Evolutionary conservation across 1,140 invertebrate genomes (phyloP), one percentile per base, ranked within the genome.

Genomic region (Stenopsyche tienmushanensis): DNA sequence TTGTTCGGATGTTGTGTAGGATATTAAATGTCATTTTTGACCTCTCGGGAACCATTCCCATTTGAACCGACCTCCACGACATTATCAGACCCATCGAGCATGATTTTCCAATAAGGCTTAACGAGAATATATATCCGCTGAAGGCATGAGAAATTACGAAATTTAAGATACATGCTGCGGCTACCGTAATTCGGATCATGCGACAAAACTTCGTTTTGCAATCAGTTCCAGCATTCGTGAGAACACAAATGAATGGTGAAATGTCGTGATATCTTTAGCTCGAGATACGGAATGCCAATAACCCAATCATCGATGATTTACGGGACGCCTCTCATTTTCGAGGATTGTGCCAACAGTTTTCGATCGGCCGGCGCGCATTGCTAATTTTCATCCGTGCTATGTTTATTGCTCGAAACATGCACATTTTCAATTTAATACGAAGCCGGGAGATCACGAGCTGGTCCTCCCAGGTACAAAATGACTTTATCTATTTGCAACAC

Each of bases 21-120:
- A n/a, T n/a, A n/a, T n/a, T n/a, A 34, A 34, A 13, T 34, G 44
- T 9, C 44, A 18, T 18, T 8, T 7, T 15, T 47, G 17, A 47
- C 44, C 44, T 15, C 29, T 15, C 18, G 44, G 44, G 44, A 8
- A 13, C 44, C 44, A 9, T 8, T 13, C 17, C 34, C n/a, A n/a
- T 39, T 39, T n/a, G n/a, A 39, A 39, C 7, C 34, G 34, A 39
- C 34, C 34, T 39, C 34, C 7, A 39, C 34, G 34, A 39, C 34
- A 39, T 39, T 39, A 39, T 39, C 34, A 8, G 44, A 47, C 44
- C 10, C 18, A 18, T 47, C 44, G 44, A 8, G 44, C 44, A 18
- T 47, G 44, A 47, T 47, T 47, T 47, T 47, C 44, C 44, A 47
- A 47, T 47, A 47, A 47, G 3, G 7, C 29, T 15, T 47, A 47